These are phyloP conservation scores for Pseudopleuronectes americanus DNA, from an alignment of 2,797 vertebrate species.

Conservation along the genomic window DNA sequence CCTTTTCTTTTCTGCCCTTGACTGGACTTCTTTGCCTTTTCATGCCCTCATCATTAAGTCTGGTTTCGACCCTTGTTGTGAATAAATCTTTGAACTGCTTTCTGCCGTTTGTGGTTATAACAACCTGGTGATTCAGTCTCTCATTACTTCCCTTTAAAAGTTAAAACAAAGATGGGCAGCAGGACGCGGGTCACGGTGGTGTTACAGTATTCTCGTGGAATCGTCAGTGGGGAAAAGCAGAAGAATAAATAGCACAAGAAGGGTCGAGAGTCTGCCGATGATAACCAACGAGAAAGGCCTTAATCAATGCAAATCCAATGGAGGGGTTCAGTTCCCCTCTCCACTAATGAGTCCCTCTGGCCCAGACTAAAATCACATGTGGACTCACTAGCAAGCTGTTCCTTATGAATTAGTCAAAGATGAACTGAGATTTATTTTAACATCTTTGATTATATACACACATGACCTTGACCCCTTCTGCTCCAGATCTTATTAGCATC, in stretches of 20 bases:
- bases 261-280: conserved; percentile 5
- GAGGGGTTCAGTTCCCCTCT: conserved; percentile 10
- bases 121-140: too few species aligned
- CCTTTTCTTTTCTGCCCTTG: too few species aligned
- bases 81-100: too few species aligned
- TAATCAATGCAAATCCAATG: conserved; percentile 16
- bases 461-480: conserved; percentile 43
- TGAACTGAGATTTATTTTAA: conserved; percentile 26
- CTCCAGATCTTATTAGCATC: conserved; percentile 34
- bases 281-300: conserved; percentile 2
- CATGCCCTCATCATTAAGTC: too few species aligned
- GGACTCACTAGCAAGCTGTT: conserved; percentile 11
- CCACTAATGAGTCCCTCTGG: conserved; percentile 34
- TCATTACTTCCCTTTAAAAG: background rate
- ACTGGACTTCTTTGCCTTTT: too few species aligned
- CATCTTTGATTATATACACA: conserved; percentile 21
- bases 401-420: conserved; percentile 1
- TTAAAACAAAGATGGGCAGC: background rate
- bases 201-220: conserved; percentile 3
- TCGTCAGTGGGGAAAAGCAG: background rate
- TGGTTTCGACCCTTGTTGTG: too few species aligned
- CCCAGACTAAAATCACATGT: conserved; percentile 6
- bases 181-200: conserved; percentile 2
- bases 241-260: conserved; percentile 2
- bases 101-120: too few species aligned